Conservation (phyloP, 2,113 vertebrate species). For the Rhombomys opimus region DNA sequence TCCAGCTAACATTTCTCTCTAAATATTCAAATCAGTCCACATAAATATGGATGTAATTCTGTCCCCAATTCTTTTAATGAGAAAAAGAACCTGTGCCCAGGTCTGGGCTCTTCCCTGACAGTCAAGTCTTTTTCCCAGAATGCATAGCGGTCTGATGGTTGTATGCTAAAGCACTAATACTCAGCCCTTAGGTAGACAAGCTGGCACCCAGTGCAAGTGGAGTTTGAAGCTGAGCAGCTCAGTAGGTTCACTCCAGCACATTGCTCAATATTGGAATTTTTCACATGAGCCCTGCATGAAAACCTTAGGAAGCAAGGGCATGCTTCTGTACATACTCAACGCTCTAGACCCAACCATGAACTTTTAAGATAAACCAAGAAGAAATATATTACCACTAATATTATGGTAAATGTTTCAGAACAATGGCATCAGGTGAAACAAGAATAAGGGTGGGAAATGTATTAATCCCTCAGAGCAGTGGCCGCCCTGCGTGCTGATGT, state of each 20-base stretch:
- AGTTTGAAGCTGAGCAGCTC: neutral
- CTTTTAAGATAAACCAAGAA: neutral
- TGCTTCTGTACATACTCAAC: neutral
- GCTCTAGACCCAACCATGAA: neutral
- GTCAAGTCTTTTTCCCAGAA: neutral
- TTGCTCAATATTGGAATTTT: neutral
- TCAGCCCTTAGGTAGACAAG: neutral
- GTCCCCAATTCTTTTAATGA: neutral
- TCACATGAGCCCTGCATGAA: neutral
- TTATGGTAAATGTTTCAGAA: slow-evolving; percentile 21
- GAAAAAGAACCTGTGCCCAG: neutral
- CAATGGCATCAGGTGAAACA: neutral
- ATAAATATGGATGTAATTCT: slow-evolving; percentile 3
- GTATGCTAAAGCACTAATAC: neutral
- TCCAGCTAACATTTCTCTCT: neutral
- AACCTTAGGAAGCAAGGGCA: neutral
- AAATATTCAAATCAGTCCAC: slow-evolving; percentile 8
- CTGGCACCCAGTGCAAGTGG: neutral
- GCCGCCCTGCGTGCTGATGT: neutral
- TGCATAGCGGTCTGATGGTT: no score
- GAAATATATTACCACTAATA: neutral
- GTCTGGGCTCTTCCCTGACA: neutral
- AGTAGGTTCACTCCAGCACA: neutral
- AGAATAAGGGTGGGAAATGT: neutral
- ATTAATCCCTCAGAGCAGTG: neutral